Percentiles rank a stretch among this genome's conserved stretches.
Evolutionary conservation across 2,797 vertebrate genomes (phyloP).

Genomic region (Enteromius unitaeniatus): DNA sequence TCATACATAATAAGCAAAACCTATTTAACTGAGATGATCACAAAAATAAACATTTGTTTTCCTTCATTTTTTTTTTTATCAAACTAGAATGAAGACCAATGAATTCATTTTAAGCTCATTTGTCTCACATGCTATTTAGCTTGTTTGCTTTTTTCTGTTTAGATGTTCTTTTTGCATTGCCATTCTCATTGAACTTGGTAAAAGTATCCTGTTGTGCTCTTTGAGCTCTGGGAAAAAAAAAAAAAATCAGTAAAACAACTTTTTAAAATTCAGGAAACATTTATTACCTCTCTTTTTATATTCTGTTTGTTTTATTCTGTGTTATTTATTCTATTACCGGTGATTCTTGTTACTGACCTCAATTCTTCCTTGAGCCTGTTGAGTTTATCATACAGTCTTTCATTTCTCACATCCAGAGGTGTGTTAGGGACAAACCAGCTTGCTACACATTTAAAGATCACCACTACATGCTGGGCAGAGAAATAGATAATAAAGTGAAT

Average conservation of each 20-base stretch:
- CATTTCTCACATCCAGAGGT: constrained; percentile 86
- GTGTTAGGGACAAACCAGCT: constrained; percentile 91
- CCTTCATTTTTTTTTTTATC: neutral
- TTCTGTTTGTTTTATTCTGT: neutral
- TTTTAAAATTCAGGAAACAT: neutral
- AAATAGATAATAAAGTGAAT: neutral
- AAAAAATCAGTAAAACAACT: neutral
- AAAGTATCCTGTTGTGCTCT: constrained; percentile 2
- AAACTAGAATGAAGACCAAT: neutral
- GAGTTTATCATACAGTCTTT: constrained; percentile 78
- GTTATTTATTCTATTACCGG: neutral
- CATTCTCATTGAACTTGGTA: constrained; percentile 5
- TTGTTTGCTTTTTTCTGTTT: constrained; percentile 12
- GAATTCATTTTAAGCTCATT: neutral
- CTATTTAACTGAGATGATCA: neutral
- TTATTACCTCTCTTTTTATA: neutral
- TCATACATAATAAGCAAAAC: neutral
- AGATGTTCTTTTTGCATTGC: neutral
- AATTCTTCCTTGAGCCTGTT: constrained; percentile 73
- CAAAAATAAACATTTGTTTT: neutral
- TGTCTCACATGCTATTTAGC: constrained; percentile 24
- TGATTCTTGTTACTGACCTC: constrained; percentile 64
- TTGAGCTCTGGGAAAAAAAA: constrained; percentile 18
- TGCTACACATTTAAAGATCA: constrained; percentile 88
- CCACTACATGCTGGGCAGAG: constrained; percentile 85